Evolutionary conservation across 2,888 invertebrate genomes (phyloP).

Genomic region (Drosophila mimica): DNA sequence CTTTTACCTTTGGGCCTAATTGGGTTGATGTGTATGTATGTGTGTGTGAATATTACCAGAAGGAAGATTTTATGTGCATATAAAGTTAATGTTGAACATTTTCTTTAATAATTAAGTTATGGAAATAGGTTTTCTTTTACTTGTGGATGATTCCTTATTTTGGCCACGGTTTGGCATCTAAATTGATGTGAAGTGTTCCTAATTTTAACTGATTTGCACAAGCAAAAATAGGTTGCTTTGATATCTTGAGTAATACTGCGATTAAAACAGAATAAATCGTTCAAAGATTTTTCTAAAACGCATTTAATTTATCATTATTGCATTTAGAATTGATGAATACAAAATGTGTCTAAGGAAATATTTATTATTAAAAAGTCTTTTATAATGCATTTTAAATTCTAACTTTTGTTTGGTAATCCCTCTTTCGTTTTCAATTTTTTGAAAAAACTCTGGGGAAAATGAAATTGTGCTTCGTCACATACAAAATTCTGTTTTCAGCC

Average conservation of each 20-base stretch:
- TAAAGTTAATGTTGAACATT: neutral
- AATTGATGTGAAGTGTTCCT: neutral
- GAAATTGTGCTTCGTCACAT: conserved; percentile 43
- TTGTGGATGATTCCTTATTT: neutral
- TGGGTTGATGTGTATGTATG: conserved; percentile 21
- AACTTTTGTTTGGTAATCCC: neutral
- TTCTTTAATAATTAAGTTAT: neutral
- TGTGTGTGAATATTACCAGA: neutral
- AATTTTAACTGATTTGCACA: neutral
- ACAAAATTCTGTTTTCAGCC: conserved; percentile 67
- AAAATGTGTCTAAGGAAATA: neutral
- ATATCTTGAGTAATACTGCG: neutral
- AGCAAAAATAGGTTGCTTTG: neutral
- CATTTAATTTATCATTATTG: neutral
- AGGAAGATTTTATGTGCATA: neutral
- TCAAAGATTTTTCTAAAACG: neutral
- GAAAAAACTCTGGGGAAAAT: conserved; percentile 15
- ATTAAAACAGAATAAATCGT: neutral
- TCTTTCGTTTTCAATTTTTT: neutral
- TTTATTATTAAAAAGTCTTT: neutral
- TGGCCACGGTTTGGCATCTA: too few relatives aligned
- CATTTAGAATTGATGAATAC: neutral
- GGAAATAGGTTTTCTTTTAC: neutral
- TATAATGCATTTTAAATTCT: neutral
- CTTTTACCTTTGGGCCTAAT: conserved; percentile 58